Evolutionary conservation across 1,140 invertebrate species (phyloP), one percentile per base, ranked within the genome.

Genomic region (Atta texana): DNA sequence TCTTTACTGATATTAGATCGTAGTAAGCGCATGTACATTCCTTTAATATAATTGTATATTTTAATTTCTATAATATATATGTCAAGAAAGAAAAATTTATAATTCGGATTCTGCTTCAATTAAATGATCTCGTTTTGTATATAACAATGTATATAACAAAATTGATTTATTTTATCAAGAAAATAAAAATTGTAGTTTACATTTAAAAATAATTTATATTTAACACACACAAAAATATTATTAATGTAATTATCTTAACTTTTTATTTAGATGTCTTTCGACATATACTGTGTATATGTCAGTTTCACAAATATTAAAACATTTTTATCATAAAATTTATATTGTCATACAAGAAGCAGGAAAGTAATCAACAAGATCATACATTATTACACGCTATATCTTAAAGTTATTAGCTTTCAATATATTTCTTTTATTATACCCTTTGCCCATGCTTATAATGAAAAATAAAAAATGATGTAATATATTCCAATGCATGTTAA

Each of bases 401-500:
- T 59, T 44, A 14, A 72, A 72, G 49, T 44, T 28, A 39, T 44
- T 59, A 82, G 12, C 39, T 66, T 80, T 31, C 2, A 51, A 61
- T 49, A 61, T 61, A 74, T 24, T 84, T 74, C n/a, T 66, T n/a
- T 81, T 71, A 10, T 12, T 81, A 16, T 81, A 57, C 8, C 21
- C 51, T 81, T 31, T 49, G 39, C 8, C 8, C 24, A 84, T 74
- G 80, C 69, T 84, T 84, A 75, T 24, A 61, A 61, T 84, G 1
- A 24, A 75, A 84, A 75, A 61, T 39, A 57, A 53, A 71, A 24
- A 39, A 71, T 39, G 3, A 51, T 82, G 1, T 34, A 21, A 75
- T 75, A 51, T 6, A 34, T 63, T 16, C 12, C 39, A 75, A 51
- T 84, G 80, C 80, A 84, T 84, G 80, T 84, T 84, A 82, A 74